A percentile compares a stretch with the other conserved stretches of the same genome.
phyloP scores from a whole-genome alignment of 2,888 invertebrate genomes.

The Mechanitis mazaeus region DNA sequence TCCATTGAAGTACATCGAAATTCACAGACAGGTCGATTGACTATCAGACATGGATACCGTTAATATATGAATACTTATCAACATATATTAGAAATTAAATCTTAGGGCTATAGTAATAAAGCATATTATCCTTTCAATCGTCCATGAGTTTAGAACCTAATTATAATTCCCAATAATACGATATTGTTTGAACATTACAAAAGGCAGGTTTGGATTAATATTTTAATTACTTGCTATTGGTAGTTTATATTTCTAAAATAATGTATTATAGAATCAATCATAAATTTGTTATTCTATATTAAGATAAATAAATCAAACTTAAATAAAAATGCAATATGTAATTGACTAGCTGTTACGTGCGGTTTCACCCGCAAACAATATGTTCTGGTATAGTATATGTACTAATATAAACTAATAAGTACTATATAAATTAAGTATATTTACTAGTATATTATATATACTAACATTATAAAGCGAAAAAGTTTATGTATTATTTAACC shows the following conservation, averaged over 20 bases:
- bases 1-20: slow-evolving; percentile 42
- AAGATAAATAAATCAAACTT: too few relatives aligned
- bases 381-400: too few relatives aligned
- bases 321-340: too few relatives aligned
- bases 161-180: slow-evolving; percentile 17
- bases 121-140: slow-evolving; percentile 3
- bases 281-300: too few relatives aligned
- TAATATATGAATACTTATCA: not conserved
- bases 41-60: slow-evolving; percentile 21
- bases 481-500: slow-evolving; percentile 17
- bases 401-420: too few relatives aligned
- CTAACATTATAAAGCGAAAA: slow-evolving; percentile 2
- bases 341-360: too few relatives aligned
- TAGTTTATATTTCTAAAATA: not conserved
- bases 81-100: not conserved
- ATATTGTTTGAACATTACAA: slow-evolving; percentile 13
- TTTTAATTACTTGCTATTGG: slow-evolving; percentile 9
- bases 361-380: too few relatives aligned
- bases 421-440: too few relatives aligned
- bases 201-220: slow-evolving; percentile 12
- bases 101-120: not conserved
- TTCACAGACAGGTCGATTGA: slow-evolving; percentile 36
- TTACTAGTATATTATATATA: not conserved
- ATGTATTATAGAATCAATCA: too few relatives aligned
- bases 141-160: slow-evolving; percentile 10